These are phyloP conservation scores for Cancer borealis DNA, from an alignment of 2,888 invertebrate species.

Conservation along the genomic window DNA sequence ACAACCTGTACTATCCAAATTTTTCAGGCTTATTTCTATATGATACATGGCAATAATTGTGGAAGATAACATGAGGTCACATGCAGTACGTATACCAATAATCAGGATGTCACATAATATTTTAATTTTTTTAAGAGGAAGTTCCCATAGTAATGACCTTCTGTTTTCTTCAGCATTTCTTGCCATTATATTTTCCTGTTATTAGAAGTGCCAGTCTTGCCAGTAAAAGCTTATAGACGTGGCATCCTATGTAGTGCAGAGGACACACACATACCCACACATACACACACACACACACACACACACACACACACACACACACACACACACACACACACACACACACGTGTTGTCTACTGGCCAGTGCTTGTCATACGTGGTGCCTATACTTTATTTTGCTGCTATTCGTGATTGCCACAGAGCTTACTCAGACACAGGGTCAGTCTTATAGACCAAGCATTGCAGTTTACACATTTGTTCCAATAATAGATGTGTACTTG, in stretches of 20 bases:
- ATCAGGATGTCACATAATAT: neutral
- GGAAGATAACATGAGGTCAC: slow-evolving; percentile 48
- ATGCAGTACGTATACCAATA: slow-evolving; percentile 13
- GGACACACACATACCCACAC: neutral
- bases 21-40: slow-evolving; percentile 59
- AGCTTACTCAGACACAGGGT: slow-evolving; percentile 62
- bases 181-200: slow-evolving; percentile 34
- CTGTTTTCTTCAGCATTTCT: slow-evolving; percentile 44
- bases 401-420: slow-evolving; percentile 71
- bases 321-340: neutral
- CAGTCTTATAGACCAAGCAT: slow-evolving; percentile 60
- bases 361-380: neutral
- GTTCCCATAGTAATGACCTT: slow-evolving; percentile 24
- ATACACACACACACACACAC: too few species aligned
- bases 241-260: slow-evolving; percentile 59
- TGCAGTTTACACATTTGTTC: slow-evolving; percentile 26
- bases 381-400: slow-evolving; percentile 57
- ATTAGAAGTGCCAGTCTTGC: slow-evolving; percentile 50
- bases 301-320: too few species aligned
- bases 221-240: slow-evolving; percentile 65
- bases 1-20: slow-evolving; percentile 61
- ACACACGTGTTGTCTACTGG: neutral
- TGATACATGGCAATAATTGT: slow-evolving; percentile 42
- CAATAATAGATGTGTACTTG: neutral
- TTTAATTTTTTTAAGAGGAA: neutral